Conservation (phyloP, 2,797 vertebrate species). For the Parauchenoglanis punctatus region DNA sequence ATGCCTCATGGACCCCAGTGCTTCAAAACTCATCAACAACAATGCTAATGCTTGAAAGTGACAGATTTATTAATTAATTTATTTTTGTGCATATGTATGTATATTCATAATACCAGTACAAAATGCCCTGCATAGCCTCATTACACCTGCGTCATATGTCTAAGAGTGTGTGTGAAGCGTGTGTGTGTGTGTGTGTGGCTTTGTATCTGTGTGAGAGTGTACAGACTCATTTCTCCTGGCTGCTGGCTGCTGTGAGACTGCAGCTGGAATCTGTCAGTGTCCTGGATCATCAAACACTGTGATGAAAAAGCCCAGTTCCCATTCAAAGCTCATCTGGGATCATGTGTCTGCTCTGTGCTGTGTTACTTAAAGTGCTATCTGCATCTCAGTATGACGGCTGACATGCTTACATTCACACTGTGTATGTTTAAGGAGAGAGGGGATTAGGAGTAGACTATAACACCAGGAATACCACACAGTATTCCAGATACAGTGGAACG, state of each 20-base stretch:
- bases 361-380: conserved; percentile 24
- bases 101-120: neutral
- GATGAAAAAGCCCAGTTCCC: conserved; percentile 46
- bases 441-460: neutral
- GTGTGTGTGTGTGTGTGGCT: neutral
- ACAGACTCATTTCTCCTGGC: conserved; percentile 36
- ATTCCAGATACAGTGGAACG: neutral
- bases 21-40: neutral
- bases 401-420: conserved; percentile 21
- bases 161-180: conserved; percentile 14
- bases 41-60: neutral
- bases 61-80: neutral
- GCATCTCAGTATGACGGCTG: conserved; percentile 20
- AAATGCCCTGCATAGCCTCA: neutral
- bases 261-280: conserved; percentile 57
- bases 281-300: conserved; percentile 59
- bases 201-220: neutral
- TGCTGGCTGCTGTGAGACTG: conserved; percentile 46
- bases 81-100: too few relatives aligned
- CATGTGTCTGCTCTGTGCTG: conserved; percentile 21
- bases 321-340: conserved; percentile 53
- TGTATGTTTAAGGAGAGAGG: neutral
- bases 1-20: too few relatives aligned
- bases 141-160: neutral
- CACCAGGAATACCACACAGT: neutral